Conservation (phyloP, 2,113 vertebrate species). For the Hippocampus comes region DNA sequence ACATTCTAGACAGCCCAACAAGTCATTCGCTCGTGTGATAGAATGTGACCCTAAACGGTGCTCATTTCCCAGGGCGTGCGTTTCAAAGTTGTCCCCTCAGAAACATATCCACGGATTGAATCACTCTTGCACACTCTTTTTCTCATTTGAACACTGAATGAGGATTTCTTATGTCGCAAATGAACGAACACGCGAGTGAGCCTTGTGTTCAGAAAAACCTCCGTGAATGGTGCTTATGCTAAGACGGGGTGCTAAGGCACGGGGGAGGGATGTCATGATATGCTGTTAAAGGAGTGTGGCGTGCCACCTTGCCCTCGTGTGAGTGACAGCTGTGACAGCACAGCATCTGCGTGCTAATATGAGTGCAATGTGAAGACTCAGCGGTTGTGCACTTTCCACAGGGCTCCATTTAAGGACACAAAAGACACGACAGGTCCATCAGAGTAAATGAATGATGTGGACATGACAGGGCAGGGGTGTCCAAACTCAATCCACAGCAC, state of each 20-base stretch:
- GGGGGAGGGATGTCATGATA: slow-evolving; percentile 14
- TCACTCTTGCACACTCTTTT: neutral
- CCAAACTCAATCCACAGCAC: too few species aligned
- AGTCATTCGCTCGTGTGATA: neutral
- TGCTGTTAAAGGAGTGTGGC: slow-evolving; percentile 33
- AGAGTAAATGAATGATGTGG: neutral
- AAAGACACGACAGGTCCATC: neutral
- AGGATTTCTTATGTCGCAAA: neutral
- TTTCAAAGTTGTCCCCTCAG: neutral
- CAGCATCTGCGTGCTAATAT: neutral
- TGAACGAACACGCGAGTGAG: neutral
- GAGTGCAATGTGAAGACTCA: neutral
- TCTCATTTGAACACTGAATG: neutral
- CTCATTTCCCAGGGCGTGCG: neutral
- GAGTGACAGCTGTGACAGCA: slow-evolving; percentile 21
- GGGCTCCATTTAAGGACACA: neutral
- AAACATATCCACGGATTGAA: neutral
- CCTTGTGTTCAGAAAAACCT: slow-evolving; percentile 24
- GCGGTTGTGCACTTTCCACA: slow-evolving; percentile 5
- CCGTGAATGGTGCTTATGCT: slow-evolving; percentile 23
- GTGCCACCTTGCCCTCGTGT: slow-evolving; percentile 21
- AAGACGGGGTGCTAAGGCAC: slow-evolving; percentile 18
- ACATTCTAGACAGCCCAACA: neutral
- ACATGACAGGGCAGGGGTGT: neutral
- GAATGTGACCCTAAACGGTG: neutral